Evolutionary conservation across 2,797 vertebrate species (phyloP).

Genomic region (Carduelis carduelis): DNA sequence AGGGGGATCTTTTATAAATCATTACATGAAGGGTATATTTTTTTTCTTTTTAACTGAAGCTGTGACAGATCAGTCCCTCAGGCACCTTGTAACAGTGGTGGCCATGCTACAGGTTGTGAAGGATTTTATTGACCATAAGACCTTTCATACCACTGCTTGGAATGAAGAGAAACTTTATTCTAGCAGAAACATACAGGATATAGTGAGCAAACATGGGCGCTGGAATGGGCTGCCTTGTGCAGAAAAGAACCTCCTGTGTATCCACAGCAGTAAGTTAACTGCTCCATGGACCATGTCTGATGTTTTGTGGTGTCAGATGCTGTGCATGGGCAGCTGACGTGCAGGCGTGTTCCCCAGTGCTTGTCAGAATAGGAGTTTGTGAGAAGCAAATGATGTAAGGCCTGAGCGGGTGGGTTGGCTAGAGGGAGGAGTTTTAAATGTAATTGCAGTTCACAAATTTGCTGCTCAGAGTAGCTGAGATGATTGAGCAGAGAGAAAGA

Average conservation of each 20-base stretch:
- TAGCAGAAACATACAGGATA: background rate
- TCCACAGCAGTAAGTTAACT: background rate
- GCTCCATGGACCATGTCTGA: background rate
- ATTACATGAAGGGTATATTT: background rate
- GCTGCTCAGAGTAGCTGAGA: background rate
- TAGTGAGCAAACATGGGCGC: background rate
- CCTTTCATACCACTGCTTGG: background rate
- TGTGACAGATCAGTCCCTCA: background rate
- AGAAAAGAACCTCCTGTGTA: background rate
- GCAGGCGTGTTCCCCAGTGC: rapidly evolving
- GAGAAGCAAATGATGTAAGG: background rate
- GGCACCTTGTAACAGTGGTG: background rate
- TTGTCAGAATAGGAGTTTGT: background rate
- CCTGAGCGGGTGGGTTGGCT: background rate
- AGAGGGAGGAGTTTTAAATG: background rate
- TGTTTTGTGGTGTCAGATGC: background rate
- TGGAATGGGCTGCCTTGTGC: background rate
- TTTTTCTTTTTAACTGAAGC: background rate
- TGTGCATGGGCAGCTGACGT: background rate
- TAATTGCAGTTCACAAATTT: background rate
- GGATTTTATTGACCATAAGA: background rate
- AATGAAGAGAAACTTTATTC: conserved; percentile 28
- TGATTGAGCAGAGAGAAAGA: background rate
- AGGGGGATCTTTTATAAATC: background rate
- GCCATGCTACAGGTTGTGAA: background rate